Evolutionary conservation across 2,113 vertebrate genomes (phyloP), one percentile per base, ranked within the genome.

Genomic region (Chaetorhynchus papuensis): DNA sequence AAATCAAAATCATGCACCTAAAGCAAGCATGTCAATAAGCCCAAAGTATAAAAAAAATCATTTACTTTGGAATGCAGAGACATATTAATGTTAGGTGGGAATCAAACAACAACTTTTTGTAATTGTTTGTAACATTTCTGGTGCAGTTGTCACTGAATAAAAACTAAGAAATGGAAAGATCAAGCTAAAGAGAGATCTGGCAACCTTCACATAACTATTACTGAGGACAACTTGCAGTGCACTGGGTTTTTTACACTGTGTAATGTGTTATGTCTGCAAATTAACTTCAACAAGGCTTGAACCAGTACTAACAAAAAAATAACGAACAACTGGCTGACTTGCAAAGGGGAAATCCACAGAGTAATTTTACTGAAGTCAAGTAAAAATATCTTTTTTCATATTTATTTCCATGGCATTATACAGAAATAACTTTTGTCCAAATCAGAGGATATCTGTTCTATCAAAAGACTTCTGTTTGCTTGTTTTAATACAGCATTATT

Each of bases 11-110:
- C 10, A 53, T 42, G 65, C 54, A 90, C 54, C 37, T 79, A 86
- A 89, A 94, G 56, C 42, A 95, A 68, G 91, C 57, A 94, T 44
- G 15, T 96, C 60, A 95, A 92, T 94, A 92, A 82, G 69, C 7
- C 14, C n/a, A 59, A 35, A 65, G 20, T 81, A 57, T 52, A 82
- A 83, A 85, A 85, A 95, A 87, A 76, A 39, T 21, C 7, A 33
- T 74, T 77, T 80, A 87, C 20, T 54, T 85, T 24, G 66, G 33
- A 91, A 81, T 71, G 23, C 35, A 91, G 41, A 88, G 66, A 93
- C 6, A 27, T 78, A 75, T 49, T 90, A 74, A 78, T 57, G 4
- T 41, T 68, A 80, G n/a, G 22, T 54, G 44, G 39, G 31, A 92
- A 87, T 80, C 5, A 76, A 93, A 65, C 9, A 70, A 39, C 4